These are phyloP conservation scores for Sitta carolinensis DNA, from an alignment of 2,797 vertebrate genomes.

Conservation along the genomic window DNA sequence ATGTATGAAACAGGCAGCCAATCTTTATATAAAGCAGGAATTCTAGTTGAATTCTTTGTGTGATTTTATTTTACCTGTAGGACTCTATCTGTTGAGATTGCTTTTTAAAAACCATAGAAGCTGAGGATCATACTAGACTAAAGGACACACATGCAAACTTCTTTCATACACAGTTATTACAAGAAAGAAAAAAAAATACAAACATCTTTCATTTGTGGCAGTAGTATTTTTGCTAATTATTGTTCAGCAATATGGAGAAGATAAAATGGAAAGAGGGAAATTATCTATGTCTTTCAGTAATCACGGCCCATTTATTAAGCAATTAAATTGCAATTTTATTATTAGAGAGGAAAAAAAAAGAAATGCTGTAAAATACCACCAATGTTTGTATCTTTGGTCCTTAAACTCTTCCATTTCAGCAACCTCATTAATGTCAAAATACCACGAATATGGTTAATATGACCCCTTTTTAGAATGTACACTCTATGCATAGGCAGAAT, in stretches of 20 bases:
- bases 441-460: background rate
- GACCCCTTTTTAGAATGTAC: slow-evolving; percentile 20
- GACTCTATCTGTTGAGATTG: background rate
- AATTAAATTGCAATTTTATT: slow-evolving; percentile 56
- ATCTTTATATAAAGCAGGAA: slow-evolving; percentile 28
- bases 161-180: background rate
- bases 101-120: background rate
- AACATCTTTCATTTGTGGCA: background rate
- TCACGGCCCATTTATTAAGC: slow-evolving; percentile 52
- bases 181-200: background rate
- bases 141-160: background rate
- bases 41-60: background rate
- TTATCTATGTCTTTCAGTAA: slow-evolving; percentile 39
- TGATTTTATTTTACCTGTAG: background rate
- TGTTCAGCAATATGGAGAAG: background rate
- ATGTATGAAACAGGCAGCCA: slow-evolving; percentile 70
- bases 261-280: slow-evolving; percentile 14
- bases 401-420: slow-evolving; percentile 70
- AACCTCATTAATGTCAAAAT: slow-evolving; percentile 73
- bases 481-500: slow-evolving; percentile 4
- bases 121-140: background rate
- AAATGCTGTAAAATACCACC: slow-evolving; percentile 38
- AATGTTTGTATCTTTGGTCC: slow-evolving; percentile 71
- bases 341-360: slow-evolving; percentile 23
- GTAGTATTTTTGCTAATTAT: slow-evolving; percentile 3